Conservation (phyloP, 2,888 invertebrate species). For the Pogonocherus hispidulus region DNA sequence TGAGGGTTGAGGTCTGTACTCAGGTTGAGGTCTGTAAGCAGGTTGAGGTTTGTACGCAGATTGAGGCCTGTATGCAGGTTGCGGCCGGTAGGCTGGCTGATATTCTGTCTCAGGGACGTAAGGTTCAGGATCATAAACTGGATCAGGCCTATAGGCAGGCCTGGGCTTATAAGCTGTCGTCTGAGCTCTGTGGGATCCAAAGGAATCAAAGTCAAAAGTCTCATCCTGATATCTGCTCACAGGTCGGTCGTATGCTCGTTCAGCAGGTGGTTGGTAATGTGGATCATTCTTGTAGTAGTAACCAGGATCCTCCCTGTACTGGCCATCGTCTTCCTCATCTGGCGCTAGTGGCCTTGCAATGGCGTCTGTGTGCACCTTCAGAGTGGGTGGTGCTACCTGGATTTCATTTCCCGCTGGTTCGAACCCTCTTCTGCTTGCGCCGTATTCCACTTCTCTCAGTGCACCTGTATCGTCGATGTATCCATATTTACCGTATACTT, state of each 20-base stretch:
- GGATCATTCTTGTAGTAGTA: slow-evolving; percentile 81
- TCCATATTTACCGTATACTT: slow-evolving; percentile 92
- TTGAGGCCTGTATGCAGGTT: slow-evolving; percentile 41
- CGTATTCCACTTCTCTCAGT: slow-evolving; percentile 86
- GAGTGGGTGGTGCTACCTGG: slow-evolving; percentile 86
- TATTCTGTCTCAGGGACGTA: slow-evolving; percentile 55
- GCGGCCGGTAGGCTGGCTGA: slow-evolving; percentile 59
- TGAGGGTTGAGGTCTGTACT: slow-evolving; percentile 64
- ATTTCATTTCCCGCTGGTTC: slow-evolving; percentile 84
- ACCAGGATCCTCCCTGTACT: slow-evolving; percentile 87
- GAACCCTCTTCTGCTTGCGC: slow-evolving; percentile 85
- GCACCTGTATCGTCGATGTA: slow-evolving; percentile 86
- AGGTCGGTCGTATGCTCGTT: slow-evolving; percentile 39
- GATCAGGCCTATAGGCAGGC: slow-evolving; percentile 61
- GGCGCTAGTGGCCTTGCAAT: slow-evolving; percentile 69
- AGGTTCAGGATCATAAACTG: slow-evolving; percentile 61
- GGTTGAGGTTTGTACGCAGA: slow-evolving; percentile 58
- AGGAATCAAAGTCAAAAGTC: slow-evolving; percentile 38
- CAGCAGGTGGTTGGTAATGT: slow-evolving; percentile 47
- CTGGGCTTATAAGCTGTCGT: slow-evolving; percentile 50
- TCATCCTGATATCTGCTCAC: slow-evolving; percentile 50
- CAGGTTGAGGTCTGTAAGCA: slow-evolving; percentile 57
- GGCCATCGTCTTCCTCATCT: slow-evolving; percentile 85
- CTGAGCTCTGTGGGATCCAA: slow-evolving; percentile 28
- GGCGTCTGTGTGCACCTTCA: slow-evolving; percentile 68